These are phyloP conservation scores for Austrolebias charrua DNA, from an alignment of 2,797 vertebrate species.

Conservation along the genomic window DNA sequence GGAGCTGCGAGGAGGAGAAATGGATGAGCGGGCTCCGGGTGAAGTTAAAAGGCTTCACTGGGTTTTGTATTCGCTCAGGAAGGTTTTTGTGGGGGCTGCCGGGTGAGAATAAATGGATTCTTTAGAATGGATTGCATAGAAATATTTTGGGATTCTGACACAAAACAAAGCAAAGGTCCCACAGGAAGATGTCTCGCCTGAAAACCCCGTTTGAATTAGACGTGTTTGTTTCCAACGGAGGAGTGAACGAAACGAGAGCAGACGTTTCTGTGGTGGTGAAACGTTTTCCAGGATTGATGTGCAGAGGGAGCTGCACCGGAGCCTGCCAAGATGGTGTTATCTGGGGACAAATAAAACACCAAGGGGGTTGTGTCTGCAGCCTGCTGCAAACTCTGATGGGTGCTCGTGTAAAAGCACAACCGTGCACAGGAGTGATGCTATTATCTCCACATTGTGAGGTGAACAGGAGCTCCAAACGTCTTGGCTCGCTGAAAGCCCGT, in stretches of 20 bases:
- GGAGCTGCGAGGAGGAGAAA: conserved; percentile 30
- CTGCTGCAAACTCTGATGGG: conserved; percentile 59
- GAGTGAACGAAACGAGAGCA: conserved; percentile 2
- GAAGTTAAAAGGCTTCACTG: conserved; percentile 62
- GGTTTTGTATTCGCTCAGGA: conserved; percentile 54
- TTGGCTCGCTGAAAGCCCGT: conserved; percentile 17
- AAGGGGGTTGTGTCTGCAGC: conserved; percentile 39
- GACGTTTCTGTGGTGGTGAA: conserved; percentile 27
- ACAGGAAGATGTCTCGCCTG: conserved; percentile 19
- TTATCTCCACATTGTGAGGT: conserved; percentile 32
- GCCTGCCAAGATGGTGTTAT: conserved; percentile 42
- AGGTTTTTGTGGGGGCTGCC: conserved; percentile 51
- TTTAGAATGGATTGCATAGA: conserved; percentile 45
- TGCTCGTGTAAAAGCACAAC: conserved; percentile 38
- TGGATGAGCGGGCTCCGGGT: conserved; percentile 42
- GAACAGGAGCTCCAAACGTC: conserved; percentile 31
- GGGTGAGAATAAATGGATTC: conserved; percentile 67
- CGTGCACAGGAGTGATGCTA: conserved; percentile 39
- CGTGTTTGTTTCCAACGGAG: conserved; percentile 10
- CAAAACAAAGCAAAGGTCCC: conserved; percentile 44
- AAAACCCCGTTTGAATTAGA: conserved; percentile 40
- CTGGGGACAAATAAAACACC: conserved; percentile 48
- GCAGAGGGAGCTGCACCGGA: conserved; percentile 7
- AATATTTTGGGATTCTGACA: conserved; percentile 44
- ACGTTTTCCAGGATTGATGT: conserved; percentile 33